Conservation (phyloP, 2,888 invertebrate genomes). For the Mimachlamys varia region DNA sequence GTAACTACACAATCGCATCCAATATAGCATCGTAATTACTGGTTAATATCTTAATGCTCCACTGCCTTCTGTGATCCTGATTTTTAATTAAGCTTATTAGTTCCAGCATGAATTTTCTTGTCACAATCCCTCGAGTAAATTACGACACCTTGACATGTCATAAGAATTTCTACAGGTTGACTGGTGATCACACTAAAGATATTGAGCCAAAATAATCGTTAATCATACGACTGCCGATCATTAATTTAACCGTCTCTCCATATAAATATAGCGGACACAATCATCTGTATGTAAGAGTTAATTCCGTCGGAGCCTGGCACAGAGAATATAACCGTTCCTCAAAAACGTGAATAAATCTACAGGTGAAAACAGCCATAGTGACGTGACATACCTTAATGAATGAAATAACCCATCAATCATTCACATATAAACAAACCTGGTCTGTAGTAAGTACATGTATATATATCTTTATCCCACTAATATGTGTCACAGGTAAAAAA, state of each 20-base stretch:
- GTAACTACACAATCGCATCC: background rate
- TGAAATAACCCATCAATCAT: background rate
- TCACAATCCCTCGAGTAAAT: background rate
- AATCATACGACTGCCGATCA: background rate
- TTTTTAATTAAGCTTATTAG: slow-evolving; percentile 23
- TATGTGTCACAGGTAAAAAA: background rate
- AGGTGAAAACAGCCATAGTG: background rate
- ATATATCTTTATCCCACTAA: background rate
- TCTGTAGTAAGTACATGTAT: background rate
- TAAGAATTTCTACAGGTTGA: background rate
- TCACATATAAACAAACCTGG: background rate
- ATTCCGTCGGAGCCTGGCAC: background rate
- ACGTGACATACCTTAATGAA: slow-evolving; percentile 7
- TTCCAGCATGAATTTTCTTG: slow-evolving; percentile 1
- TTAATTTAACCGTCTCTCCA: background rate
- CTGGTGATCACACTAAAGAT: background rate
- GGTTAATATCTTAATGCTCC: background rate
- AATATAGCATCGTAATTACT: slow-evolving; percentile 5
- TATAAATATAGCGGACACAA: background rate
- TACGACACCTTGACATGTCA: background rate
- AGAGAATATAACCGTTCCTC: background rate
- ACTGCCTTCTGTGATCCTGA: background rate
- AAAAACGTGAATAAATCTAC: background rate
- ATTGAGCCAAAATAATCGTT: background rate
- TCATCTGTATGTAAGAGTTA: background rate